phyloP scores from a whole-genome alignment of 2,113 vertebrate genomes.

The Malaclemys terrapin region DNA sequence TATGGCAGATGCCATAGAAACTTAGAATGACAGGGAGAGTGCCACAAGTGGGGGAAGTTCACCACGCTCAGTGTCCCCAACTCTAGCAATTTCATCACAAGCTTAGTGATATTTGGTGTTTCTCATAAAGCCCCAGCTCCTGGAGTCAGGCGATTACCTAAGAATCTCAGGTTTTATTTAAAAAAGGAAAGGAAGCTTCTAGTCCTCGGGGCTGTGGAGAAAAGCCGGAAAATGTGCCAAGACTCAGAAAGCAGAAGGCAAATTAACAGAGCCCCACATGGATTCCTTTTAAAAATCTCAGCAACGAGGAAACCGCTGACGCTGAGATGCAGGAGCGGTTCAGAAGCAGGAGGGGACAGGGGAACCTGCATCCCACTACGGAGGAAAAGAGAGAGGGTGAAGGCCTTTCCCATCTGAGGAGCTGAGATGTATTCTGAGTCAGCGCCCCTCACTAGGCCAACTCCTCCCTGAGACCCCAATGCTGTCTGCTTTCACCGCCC shows the following conservation, averaged over 20 bases:
- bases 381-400: too few relatives aligned
- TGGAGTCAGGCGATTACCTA: not conserved
- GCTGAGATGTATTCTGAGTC: not conserved
- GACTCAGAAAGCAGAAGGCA: not conserved
- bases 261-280: not conserved
- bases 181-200: not conserved
- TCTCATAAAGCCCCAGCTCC: not conserved
- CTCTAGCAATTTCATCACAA: not conserved
- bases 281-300: not conserved
- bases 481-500: not conserved
- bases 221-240: not conserved
- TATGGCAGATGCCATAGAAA: not conserved
- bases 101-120: not conserved
- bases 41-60: not conserved
- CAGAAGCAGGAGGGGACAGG: not conserved
- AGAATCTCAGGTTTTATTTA: not conserved
- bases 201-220: not conserved
- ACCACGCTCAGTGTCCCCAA: not conserved
- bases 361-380: not conserved
- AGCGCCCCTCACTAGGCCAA: not conserved
- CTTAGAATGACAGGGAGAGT: not conserved
- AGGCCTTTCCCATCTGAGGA: not conserved
- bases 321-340: not conserved
- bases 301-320: not conserved
- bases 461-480: not conserved